Evolutionary conservation across 2,888 invertebrate species (phyloP), one percentile per base, ranked within the genome.

Genomic region (Lasioglossum malachurum): DNA sequence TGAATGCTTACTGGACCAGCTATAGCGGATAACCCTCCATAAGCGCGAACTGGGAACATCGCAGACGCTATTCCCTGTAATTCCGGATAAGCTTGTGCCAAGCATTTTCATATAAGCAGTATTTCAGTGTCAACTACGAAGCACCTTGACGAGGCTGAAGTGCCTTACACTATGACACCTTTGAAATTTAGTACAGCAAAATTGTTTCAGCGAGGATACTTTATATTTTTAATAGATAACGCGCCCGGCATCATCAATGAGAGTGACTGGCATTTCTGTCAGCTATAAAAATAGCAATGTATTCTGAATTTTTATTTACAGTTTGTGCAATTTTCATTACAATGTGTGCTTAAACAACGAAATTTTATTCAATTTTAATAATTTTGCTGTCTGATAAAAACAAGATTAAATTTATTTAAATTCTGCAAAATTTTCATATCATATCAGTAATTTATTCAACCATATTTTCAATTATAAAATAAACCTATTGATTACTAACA

Each of bases 11-110:
- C 72, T 80, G 72, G 64, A 53, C 80, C 80, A 72, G 44, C 80
- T 64, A 35, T 31, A 31, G 57, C 31, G 73, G 72, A 80, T 64
- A 75, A 75, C 53, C 31, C 27, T n/a, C 38, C 12, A 31, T 74
- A 38, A 75, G 57, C 69, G 31, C 16, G 44, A 76, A 16, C 73
- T 71, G 84, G 60, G 69, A 81, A 78, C 75, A 84, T 81, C n/a
- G 74, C 75, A 77, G 46, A 73, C 72, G 77, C 74, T 53, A 74
- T 60, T 84, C 77, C 46, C 74, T 69, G 78, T 82, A 84, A 81
- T 82, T 81, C 81, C 78, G 78, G 81, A 84, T 84, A 78, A 84
- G 81, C 84, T 60, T 27, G 71, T 57, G 69, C 69, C 69, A 46
- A 31, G 71, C 57, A 75, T 78, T 76, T 80, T 72, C 76, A 72